These are phyloP conservation scores for Todus mexicanus DNA, from an alignment of 2,797 vertebrate species.

Conservation along the genomic window DNA sequence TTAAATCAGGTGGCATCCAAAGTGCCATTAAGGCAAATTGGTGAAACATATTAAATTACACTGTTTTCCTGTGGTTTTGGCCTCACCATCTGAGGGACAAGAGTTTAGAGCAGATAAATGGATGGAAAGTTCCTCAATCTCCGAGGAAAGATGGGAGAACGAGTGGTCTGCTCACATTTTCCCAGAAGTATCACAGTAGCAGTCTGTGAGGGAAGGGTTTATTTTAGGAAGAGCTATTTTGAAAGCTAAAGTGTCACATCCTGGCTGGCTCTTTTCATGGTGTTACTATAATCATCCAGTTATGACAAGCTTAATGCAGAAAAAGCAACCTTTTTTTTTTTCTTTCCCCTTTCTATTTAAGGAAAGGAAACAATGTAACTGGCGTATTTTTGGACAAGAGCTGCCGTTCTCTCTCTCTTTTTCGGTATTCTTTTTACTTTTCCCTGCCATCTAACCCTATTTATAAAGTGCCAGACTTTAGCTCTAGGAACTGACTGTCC, in stretches of 20 bases:
- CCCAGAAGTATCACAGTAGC: constrained; percentile 60
- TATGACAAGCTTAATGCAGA: constrained; percentile 62
- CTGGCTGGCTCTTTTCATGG: constrained; percentile 65
- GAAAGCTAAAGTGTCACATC: constrained; percentile 67
- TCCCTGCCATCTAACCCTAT: constrained; percentile 20
- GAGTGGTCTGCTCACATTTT: constrained; percentile 60
- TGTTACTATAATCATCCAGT: constrained; percentile 67
- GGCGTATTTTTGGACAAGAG: constrained; percentile 58
- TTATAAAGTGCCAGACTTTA: constrained; percentile 21
- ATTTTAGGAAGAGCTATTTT: constrained; percentile 67
- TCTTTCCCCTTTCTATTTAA: not conserved
- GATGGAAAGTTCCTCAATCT: constrained; percentile 39
- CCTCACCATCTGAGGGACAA: not conserved
- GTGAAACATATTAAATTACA: constrained; percentile 6
- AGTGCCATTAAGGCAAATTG: constrained; percentile 30
- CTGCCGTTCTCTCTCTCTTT: constrained; percentile 40
- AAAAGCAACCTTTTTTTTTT: constrained; percentile 47
- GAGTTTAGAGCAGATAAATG: constrained; percentile 17
- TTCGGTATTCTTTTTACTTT: not conserved
- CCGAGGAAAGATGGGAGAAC: constrained; percentile 32
- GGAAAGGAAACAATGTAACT: constrained; percentile 52
- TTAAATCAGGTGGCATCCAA: constrained; percentile 34
- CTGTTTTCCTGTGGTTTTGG: constrained; percentile 36
- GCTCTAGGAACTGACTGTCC: constrained; percentile 33
- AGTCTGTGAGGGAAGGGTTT: constrained; percentile 54